Evolutionary conservation across 1,140 invertebrate species (phyloP).

Genomic region (Procambarus virginalis): DNA sequence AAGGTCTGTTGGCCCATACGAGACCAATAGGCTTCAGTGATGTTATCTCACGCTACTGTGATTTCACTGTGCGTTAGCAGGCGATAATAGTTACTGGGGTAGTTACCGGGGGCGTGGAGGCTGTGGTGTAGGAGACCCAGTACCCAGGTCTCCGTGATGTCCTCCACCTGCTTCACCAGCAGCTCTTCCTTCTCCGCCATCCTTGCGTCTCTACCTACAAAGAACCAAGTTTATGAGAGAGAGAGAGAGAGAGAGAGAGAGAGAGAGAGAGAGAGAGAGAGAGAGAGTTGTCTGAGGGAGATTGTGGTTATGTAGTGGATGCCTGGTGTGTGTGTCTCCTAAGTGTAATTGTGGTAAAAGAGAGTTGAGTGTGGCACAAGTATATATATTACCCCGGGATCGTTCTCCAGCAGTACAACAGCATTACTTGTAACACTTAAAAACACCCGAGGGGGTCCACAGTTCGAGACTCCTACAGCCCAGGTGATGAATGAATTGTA

Average conservation of each 20-base stretch:
- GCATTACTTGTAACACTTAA: too few relatives aligned
- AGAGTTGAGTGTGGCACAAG: background rate
- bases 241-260: background rate
- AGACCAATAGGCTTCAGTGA: too few relatives aligned
- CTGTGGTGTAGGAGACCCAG: background rate
- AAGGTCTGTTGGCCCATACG: too few relatives aligned
- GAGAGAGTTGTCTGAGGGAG: background rate
- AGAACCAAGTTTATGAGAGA: background rate
- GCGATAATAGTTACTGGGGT: too few relatives aligned
- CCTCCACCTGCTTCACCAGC: slow-evolving; percentile 9
- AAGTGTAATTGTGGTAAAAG: background rate
- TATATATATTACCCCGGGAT: too few relatives aligned
- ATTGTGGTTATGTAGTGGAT: background rate
- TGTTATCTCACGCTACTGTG: too few relatives aligned
- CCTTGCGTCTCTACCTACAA: background rate
- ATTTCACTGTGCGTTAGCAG: too few relatives aligned
- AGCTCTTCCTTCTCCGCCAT: background rate
- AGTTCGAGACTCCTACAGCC: too few relatives aligned
- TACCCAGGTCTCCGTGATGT: slow-evolving; percentile 11
- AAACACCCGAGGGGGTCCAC: too few relatives aligned
- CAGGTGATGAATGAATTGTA: too few relatives aligned
- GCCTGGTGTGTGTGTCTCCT: background rate
- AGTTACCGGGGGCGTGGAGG: too few relatives aligned
- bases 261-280: background rate
- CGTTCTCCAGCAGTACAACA: too few relatives aligned